phyloP scores from a whole-genome alignment of 2,113 vertebrate genomes.

The Chloroceryle aenea region DNA sequence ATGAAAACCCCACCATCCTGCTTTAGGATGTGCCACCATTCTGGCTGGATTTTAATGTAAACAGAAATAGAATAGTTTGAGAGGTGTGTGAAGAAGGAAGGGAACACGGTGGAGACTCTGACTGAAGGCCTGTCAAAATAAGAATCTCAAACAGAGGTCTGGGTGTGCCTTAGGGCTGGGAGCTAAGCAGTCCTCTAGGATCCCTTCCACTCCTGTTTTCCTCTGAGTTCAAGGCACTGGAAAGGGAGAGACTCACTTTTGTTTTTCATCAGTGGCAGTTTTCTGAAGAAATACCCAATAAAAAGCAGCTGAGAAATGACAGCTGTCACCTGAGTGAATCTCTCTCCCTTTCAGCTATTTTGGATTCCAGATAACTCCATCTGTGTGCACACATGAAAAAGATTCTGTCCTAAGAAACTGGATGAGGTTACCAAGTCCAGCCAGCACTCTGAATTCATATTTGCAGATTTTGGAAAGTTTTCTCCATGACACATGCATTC shows the following conservation, averaged over 20 bases:
- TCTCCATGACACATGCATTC: not conserved
- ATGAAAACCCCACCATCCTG: not conserved
- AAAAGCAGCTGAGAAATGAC: not conserved
- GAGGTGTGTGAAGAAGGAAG: not conserved
- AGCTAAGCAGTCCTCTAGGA: not conserved
- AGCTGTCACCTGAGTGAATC: not conserved
- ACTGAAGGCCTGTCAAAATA: not conserved
- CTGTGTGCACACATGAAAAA: not conserved
- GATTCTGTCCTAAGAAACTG: not conserved
- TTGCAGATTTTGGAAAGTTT: not conserved
- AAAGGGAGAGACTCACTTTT: not conserved
- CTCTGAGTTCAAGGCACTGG: not conserved
- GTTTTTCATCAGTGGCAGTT: not conserved
- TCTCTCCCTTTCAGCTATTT: not conserved
- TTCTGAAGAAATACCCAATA: not conserved
- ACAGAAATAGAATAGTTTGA: not conserved
- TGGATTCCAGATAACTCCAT: not conserved
- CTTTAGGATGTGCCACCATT: not conserved
- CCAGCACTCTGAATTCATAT: not conserved
- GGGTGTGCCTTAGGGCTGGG: not conserved
- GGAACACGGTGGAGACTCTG: not conserved
- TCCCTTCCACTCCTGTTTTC: not conserved
- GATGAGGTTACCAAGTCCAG: not conserved
- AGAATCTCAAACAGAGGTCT: not conserved
- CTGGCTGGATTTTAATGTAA: not conserved